Percentiles rank a stretch among this genome's conserved stretches.
These are phyloP conservation scores for Cecidostiba fungosa DNA, from an alignment of 2,888 invertebrate species.

Conservation along the genomic window DNA sequence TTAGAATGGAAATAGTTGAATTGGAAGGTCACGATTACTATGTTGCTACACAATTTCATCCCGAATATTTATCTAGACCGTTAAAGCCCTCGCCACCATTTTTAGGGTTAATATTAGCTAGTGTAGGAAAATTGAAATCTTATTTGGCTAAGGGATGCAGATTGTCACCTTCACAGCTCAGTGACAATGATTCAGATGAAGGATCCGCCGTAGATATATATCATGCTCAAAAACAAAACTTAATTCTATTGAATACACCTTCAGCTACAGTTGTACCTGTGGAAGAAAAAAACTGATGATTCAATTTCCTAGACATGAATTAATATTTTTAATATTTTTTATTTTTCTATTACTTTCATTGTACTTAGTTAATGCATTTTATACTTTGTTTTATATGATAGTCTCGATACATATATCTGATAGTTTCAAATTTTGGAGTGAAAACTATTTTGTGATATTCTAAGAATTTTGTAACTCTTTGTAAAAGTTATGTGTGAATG, in stretches of 20 bases:
- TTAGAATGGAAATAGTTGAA: constrained; percentile 97
- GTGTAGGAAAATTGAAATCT: constrained; percentile 89
- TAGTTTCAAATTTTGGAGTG: constrained; percentile 35
- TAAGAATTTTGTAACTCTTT: constrained; percentile 48
- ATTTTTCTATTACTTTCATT: constrained; percentile 53
- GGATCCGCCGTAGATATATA: constrained; percentile 38
- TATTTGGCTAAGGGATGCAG: constrained; percentile 89
- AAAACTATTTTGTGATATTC: constrained; percentile 60
- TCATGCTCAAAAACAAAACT: neutral
- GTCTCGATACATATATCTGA: constrained; percentile 12
- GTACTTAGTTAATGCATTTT: constrained; percentile 52
- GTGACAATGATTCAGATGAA: constrained; percentile 87
- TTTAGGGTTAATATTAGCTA: constrained; percentile 95
- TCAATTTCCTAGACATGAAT: constrained; percentile 13
- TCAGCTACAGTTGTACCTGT: neutral
- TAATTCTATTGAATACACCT: constrained; percentile 30
- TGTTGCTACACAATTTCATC: constrained; percentile 98
- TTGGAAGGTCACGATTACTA: constrained; percentile 94
- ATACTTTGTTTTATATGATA: constrained; percentile 44
- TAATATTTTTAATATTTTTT: neutral
- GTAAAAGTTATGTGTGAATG: constrained; percentile 32
- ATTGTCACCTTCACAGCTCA: constrained; percentile 87
- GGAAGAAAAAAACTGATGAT: constrained; percentile 20
- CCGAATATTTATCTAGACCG: constrained; percentile 97
- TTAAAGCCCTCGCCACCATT: constrained; percentile 97